Percentiles rank a stretch among this genome's conserved stretches.
Evolutionary conservation across 2,113 vertebrate genomes (phyloP).

Genomic region (Myodes glareolus): DNA sequence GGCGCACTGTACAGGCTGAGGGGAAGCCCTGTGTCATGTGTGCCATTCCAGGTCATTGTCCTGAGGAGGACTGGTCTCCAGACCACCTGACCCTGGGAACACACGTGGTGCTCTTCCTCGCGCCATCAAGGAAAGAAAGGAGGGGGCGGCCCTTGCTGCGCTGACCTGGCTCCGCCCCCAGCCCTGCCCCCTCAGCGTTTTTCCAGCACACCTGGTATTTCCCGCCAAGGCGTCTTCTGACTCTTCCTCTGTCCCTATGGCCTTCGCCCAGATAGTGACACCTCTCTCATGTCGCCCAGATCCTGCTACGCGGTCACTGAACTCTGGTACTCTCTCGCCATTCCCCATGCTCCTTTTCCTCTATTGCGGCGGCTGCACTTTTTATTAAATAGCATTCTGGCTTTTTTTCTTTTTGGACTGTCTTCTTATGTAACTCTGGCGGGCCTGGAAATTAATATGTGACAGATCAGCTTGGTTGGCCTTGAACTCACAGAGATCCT

Average conservation of each 20-base stretch:
- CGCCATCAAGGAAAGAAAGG: not conserved
- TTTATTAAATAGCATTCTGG: not conserved
- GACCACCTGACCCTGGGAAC: not conserved
- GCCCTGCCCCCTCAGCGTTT: not conserved
- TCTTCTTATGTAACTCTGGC: not conserved
- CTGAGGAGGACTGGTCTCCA: not conserved
- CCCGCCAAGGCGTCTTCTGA: not conserved
- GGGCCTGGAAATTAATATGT: not conserved
- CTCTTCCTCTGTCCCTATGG: not conserved
- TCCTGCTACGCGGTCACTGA: not conserved
- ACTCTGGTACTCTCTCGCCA: not conserved
- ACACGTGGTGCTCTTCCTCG: not conserved
- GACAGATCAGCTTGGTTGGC: not conserved
- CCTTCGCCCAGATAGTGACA: not conserved
- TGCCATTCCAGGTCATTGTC: not conserved
- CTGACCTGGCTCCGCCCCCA: not conserved
- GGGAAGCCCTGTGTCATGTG: not conserved
- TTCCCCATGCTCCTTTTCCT: not conserved
- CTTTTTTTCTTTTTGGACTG: not conserved
- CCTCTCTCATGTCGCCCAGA: not conserved
- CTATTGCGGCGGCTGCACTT: not conserved
- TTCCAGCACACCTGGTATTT: not conserved
- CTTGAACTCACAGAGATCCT: not conserved
- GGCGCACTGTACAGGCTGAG: not conserved
- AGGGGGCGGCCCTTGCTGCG: not conserved